phyloP scores from a whole-genome alignment of 53 echinoderm and acorn worm species.

The Patiria pectinifera region DNA sequence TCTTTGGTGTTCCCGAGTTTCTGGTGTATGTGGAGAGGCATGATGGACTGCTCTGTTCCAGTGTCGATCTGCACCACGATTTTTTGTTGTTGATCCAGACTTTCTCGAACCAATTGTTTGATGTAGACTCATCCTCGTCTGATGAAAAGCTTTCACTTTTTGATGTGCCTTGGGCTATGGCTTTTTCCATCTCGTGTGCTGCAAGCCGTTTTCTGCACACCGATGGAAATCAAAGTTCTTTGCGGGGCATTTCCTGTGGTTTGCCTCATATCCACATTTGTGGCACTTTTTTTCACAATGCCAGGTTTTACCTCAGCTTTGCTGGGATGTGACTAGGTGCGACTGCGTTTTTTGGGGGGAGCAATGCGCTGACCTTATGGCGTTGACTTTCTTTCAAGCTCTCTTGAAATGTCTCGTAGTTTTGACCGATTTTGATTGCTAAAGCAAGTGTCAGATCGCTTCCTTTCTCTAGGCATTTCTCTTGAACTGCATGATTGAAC shows the following conservation, averaged over 20 bases:
- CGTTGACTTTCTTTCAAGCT: slow-evolving; percentile 56
- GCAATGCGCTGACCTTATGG: slow-evolving; percentile 2
- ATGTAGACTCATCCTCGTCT: neutral
- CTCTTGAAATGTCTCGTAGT: slow-evolving; percentile 73
- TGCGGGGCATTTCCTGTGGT: slow-evolving; percentile 25
- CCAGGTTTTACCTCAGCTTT: neutral
- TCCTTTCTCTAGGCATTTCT: neutral
- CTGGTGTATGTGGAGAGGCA: slow-evolving; percentile 63
- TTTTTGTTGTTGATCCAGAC: slow-evolving; percentile 36
- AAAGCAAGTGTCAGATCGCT: neutral
- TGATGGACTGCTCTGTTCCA: slow-evolving; percentile 67
- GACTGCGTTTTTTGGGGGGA: neutral
- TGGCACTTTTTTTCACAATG: slow-evolving; percentile 27
- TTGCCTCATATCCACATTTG: slow-evolving; percentile 34
- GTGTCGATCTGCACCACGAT: slow-evolving; percentile 66
- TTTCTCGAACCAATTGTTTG: slow-evolving; percentile 69
- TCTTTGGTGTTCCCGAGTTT: neutral
- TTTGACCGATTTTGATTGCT: slow-evolving; percentile 65
- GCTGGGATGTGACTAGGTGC: neutral
- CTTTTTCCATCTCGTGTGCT: slow-evolving; percentile 24
- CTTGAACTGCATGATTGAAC: slow-evolving; percentile 1
- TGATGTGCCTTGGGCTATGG: neutral
- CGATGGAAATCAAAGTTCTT: slow-evolving; percentile 47
- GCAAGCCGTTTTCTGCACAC: slow-evolving; percentile 49
- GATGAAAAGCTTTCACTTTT: slow-evolving; percentile 3